A percentile compares a stretch with the other conserved stretches of the same genome.
phyloP scores from a whole-genome alignment of 2,888 invertebrate species.

The Pandemis heparana region DNA sequence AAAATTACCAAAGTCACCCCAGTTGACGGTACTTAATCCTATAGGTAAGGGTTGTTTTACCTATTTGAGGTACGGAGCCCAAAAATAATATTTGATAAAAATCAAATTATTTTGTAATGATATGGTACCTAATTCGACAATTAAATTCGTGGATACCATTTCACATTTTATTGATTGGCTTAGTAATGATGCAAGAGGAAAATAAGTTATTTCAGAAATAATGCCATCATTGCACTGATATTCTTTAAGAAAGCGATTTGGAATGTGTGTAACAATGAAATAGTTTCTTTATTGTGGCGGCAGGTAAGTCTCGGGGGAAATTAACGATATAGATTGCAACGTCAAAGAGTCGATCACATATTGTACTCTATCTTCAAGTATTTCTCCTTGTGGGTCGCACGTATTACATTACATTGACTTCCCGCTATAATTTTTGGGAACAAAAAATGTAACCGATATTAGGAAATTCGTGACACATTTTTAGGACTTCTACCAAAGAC shows the following conservation, averaged over 20 bases:
- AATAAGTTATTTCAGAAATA: not conserved
- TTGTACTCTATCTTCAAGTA: constrained; percentile 71
- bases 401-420: constrained; percentile 62
- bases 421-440: constrained; percentile 43
- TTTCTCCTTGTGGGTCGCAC: constrained; percentile 59
- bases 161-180: not conserved
- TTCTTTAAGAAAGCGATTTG: constrained; percentile 46
- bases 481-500: not conserved
- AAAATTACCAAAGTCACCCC: too few species aligned
- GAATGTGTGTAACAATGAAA: constrained; percentile 73
- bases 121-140: too few species aligned
- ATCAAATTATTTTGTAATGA: not conserved
- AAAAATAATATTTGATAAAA: too few species aligned
- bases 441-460: constrained; percentile 21
- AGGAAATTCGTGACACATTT: not conserved
- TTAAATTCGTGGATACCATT: too few species aligned
- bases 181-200: not conserved
- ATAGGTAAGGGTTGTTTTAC: too few species aligned
- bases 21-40: too few species aligned
- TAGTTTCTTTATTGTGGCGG: constrained; percentile 79
- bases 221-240: not conserved
- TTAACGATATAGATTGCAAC: constrained; percentile 80
- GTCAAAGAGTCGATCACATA: constrained; percentile 81
- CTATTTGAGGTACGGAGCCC: too few species aligned
- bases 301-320: constrained; percentile 79